These are phyloP conservation scores for Oncorhynchus keta DNA, from an alignment of 2,113 vertebrate species.

Conservation along the genomic window DNA sequence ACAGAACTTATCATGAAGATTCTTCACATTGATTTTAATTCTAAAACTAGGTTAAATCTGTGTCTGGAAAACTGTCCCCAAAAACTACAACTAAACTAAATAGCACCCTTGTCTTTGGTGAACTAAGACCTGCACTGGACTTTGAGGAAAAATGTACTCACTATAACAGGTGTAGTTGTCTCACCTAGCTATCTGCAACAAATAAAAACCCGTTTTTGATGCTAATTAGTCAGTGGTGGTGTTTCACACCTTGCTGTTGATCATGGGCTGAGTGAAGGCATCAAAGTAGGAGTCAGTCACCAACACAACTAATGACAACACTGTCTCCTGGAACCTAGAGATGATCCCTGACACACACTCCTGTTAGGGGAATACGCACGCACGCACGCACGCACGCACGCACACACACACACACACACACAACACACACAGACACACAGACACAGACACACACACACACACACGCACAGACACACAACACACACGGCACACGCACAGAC, in stretches of 20 bases:
- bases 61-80: no score
- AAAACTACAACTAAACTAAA: no score
- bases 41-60: no score
- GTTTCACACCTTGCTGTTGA: constrained; percentile 62
- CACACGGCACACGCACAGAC: no score
- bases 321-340: constrained; percentile 67
- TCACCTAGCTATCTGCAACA: no score
- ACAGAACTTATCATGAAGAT: no score
- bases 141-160: no score
- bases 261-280: constrained; percentile 71
- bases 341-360: constrained; percentile 71
- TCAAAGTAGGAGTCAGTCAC: constrained; percentile 74
- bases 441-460: neutral
- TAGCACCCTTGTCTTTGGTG: no score
- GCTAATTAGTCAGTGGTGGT: neutral
- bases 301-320: constrained; percentile 74
- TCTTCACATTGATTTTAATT: no score
- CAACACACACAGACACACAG: constrained; percentile 8
- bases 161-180: no score
- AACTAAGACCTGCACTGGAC: no score
- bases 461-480: no score
- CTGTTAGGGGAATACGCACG: constrained; percentile 55
- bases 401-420: constrained; percentile 1
- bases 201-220: accelerated
- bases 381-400: constrained; percentile 3